Evolutionary conservation across 1,140 invertebrate genomes (phyloP).

Genomic region (Bursaphelenchus mucronatus): DNA sequence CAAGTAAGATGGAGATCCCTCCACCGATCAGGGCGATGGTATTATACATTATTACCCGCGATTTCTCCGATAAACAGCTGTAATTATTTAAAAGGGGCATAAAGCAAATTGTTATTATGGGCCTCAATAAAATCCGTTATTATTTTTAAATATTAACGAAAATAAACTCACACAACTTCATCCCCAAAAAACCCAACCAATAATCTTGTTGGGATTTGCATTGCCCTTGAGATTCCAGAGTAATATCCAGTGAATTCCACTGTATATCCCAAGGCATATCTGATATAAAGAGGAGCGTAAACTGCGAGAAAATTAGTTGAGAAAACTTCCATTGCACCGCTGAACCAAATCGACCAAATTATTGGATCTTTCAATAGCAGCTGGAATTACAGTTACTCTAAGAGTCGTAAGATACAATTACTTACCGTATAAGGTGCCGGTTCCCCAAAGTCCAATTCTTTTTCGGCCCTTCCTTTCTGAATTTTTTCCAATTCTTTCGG

Average conservation of each 20-base stretch:
- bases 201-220: constrained; percentile 7
- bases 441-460: constrained; percentile 28
- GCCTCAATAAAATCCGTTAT: no score
- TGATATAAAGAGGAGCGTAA: constrained; percentile 6
- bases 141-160: no score
- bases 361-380: constrained; percentile 2
- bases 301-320: constrained; percentile 15
- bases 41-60: constrained; percentile 39
- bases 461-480: constrained; percentile 29
- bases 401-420: background rate
- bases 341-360: constrained; percentile 18
- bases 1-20: constrained; percentile 23
- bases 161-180: no score
- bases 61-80: constrained; percentile 5
- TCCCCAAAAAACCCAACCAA: background rate
- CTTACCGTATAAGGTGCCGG: constrained; percentile 31
- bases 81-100: no score
- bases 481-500: constrained; percentile 31
- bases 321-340: constrained; percentile 2
- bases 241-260: constrained; percentile 12
- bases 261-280: constrained; percentile 10
- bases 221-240: constrained; percentile 4
- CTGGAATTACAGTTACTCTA: constrained; percentile 9
- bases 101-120: no score
- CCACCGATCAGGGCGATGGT: constrained; percentile 38